Evolutionary conservation across 2,797 vertebrate species (phyloP).

Genomic region (Botia almorhae): DNA sequence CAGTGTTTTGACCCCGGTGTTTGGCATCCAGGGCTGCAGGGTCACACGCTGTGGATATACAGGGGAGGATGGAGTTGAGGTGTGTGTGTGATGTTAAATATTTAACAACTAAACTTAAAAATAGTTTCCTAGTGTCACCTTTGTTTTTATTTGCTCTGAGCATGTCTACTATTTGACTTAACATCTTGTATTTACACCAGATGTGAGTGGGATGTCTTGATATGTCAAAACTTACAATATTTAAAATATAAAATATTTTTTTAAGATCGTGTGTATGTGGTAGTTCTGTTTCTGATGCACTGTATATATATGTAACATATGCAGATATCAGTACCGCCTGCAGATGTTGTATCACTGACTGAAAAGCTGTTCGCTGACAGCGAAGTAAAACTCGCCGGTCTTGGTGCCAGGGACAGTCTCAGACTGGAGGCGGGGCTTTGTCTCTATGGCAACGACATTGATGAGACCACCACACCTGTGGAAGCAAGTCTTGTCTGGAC

Average conservation of each 20-base stretch:
- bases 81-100: conserved; percentile 56
- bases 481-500: conserved; percentile 93
- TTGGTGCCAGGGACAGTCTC: conserved; percentile 92
- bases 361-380: conserved; percentile 81
- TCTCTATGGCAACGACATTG: conserved; percentile 94
- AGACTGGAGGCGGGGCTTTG: conserved; percentile 95
- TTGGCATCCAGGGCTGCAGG: conserved; percentile 85
- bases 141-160: too few relatives aligned
- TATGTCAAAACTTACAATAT: too few relatives aligned
- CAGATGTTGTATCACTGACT: conserved; percentile 80
- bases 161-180: too few relatives aligned
- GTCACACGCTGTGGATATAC: conserved; percentile 96
- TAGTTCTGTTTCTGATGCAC: not conserved
- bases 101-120: too few relatives aligned
- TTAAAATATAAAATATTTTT: too few relatives aligned
- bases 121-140: too few relatives aligned
- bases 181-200: too few relatives aligned
- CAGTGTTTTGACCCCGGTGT: conserved; percentile 83
- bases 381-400: conserved; percentile 87
- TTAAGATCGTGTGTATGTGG: too few relatives aligned
- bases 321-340: conserved; percentile 88
- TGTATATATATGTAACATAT: not conserved
- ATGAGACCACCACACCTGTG: conserved; percentile 90
- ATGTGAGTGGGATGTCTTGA: too few relatives aligned
- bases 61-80: conserved; percentile 95